These are phyloP conservation scores for Smittia sp. DNA, from an alignment of 2,888 invertebrate genomes.

Conservation along the genomic window DNA sequence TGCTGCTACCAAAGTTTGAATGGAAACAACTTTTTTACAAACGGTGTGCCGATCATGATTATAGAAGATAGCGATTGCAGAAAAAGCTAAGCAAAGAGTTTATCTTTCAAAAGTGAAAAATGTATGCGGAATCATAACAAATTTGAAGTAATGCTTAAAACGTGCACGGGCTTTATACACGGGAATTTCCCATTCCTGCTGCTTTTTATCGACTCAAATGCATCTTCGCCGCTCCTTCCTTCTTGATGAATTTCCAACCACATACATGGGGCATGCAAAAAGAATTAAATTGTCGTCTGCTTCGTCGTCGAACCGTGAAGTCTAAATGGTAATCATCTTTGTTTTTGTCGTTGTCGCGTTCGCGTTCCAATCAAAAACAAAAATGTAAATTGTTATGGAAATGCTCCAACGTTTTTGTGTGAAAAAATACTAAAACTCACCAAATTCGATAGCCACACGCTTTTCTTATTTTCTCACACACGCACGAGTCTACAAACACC, in stretches of 20 bases:
- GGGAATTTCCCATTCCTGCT: not conserved
- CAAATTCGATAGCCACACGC: not conserved
- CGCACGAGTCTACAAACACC: not conserved
- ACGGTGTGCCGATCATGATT: too few species aligned
- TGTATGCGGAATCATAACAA: not conserved
- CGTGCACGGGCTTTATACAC: not conserved
- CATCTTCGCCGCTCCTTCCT: conserved; percentile 24
- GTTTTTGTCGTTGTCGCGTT: conserved; percentile 2
- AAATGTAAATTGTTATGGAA: conserved; percentile 31
- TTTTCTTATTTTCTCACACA: not conserved
- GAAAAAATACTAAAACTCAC: conserved; percentile 18
- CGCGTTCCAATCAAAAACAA: conserved; percentile 14
- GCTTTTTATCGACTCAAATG: conserved; percentile 26
- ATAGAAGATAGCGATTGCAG: too few species aligned
- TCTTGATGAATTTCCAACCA: not conserved
- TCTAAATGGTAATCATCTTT: conserved; percentile 36
- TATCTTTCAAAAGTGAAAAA: too few species aligned
- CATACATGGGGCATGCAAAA: conserved; percentile 11
- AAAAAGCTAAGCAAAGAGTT: not conserved
- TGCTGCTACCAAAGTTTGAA: too few species aligned
- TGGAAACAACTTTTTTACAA: too few species aligned
- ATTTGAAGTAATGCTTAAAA: not conserved
- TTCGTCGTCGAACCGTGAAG: conserved; percentile 27
- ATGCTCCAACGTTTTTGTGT: conserved; percentile 21
- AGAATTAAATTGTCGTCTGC: conserved; percentile 31